These are phyloP conservation scores for Salminus brasiliensis DNA, from an alignment of 2,113 vertebrate genomes.

Conservation along the genomic window DNA sequence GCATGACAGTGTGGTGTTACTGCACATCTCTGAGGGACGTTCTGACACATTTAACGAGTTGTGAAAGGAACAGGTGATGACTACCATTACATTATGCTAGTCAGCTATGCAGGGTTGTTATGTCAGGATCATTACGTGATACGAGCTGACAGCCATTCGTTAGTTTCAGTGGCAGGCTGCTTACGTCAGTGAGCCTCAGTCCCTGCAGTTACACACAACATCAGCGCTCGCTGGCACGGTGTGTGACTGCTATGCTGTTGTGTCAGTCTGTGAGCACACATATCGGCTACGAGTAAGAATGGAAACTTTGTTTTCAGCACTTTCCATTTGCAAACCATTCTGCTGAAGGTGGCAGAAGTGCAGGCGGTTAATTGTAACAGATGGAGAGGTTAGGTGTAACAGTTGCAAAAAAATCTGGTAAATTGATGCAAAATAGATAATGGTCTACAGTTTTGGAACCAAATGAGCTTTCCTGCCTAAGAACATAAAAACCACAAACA, in stretches of 20 bases:
- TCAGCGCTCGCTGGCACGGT: not conserved
- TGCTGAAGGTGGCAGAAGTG: too few relatives aligned
- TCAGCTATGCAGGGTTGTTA: not conserved
- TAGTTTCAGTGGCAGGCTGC: not conserved
- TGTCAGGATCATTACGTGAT: not conserved
- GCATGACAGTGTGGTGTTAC: too few relatives aligned
- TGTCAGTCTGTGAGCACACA: not conserved
- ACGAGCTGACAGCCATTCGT: not conserved
- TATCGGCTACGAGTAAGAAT: too few relatives aligned
- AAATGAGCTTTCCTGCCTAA: too few relatives aligned
- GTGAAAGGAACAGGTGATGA: not conserved
- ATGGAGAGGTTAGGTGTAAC: too few relatives aligned
- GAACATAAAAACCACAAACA: too few relatives aligned
- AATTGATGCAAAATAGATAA: too few relatives aligned
- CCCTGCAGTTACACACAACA: not conserved
- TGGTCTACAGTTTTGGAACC: too few relatives aligned
- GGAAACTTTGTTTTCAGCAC: too few relatives aligned
- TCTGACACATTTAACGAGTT: not conserved
- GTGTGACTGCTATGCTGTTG: not conserved
- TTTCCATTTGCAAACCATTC: too few relatives aligned
- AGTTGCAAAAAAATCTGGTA: too few relatives aligned
- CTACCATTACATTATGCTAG: not conserved
- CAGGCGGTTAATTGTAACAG: too few relatives aligned
- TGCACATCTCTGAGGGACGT: not conserved
- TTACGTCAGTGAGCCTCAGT: not conserved